These are phyloP conservation scores for Electrona antarctica DNA, from an alignment of 2,113 vertebrate species.

Conservation along the genomic window DNA sequence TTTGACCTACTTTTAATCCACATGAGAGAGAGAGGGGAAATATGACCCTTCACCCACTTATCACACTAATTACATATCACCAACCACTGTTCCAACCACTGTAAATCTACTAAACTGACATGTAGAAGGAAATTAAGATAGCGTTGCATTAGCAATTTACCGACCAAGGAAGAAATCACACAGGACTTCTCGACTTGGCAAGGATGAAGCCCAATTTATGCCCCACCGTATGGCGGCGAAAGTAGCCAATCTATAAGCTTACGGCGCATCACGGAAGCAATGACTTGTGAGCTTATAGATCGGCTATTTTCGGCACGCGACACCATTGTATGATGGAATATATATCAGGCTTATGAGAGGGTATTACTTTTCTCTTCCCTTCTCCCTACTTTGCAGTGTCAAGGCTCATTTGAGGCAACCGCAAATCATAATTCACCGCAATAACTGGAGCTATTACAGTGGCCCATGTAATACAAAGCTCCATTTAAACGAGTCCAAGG, in stretches of 20 bases:
- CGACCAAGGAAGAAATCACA: background rate
- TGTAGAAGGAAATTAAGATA: conserved; percentile 59
- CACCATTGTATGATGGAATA: no score
- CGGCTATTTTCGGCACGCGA: no score
- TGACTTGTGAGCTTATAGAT: no score
- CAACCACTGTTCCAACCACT: conserved; percentile 22
- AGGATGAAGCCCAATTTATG: background rate
- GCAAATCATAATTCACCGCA: conserved; percentile 30
- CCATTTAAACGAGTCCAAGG: conserved; percentile 44
- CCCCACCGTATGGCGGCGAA: no score
- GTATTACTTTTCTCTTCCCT: conserved; percentile 7
- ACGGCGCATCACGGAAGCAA: background rate
- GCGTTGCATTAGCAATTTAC: conserved; percentile 27
- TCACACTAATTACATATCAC: conserved; percentile 73
- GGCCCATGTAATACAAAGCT: conserved; percentile 44
- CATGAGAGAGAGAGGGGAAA: conserved; percentile 38
- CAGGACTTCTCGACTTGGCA: conserved; percentile 11
- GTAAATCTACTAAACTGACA: conserved; percentile 57
- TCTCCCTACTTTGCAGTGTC: conserved; percentile 7
- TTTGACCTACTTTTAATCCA: conserved; percentile 66
- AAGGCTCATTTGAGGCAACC: conserved; percentile 33
- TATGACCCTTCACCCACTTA: conserved; percentile 68
- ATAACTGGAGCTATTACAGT: conserved; percentile 41
- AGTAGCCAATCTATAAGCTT: background rate
- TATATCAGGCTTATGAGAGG: no score